Base-by-base conservation (phyloP, 2,888 invertebrate genomes). In the Hipparchia semele region DNA sequence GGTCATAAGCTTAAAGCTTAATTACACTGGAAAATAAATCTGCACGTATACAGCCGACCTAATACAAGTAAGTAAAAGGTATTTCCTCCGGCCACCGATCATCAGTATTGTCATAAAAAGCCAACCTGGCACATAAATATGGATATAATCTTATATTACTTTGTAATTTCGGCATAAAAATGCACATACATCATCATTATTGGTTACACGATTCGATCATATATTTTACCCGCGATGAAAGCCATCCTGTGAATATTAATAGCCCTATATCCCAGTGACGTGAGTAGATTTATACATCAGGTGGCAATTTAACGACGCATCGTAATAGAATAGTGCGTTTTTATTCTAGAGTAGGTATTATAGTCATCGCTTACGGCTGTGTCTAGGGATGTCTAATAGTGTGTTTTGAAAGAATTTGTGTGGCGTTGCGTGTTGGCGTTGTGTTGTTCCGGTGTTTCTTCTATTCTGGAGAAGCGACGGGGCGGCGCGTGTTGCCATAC, bases 191-290 rank as follows among this genome's bases (percentile, higher is more conserved):
- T 59, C 51, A 72, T 72, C 62, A 68, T 68, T 73, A 68, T 68
- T 65, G 70, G 68, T 70, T 71, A 73, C 73, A 71, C 64, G 73
- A 61, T 39, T 71, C 67, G 73, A 73, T 73, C 64, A 71, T 71
- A 73, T 73, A 73, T 71, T 68, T 73, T 70, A 70, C 73, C 67
- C 59, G 67, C 67, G 71, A 73, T 72, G 73, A 71, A 61, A 75
- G 73, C 58, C 73, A 53, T 53, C 69, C 69, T 33, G 53, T 71
- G 73, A 75, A 75, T 75, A 73, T 73, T 73, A 75, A 75, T 75
- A 72, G 49, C 53, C 65, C 56, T 67, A 60, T 73, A 73, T 71
- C 45, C 51, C 51, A 66, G 49, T 73, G 62, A 72, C 65, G 62
- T 73, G 69, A 58, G 46, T 64, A 54, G 68, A 56, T 39, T 59